Base-by-base conservation (phyloP, 2,113 vertebrate genomes). In the Panurus biarmicus region DNA sequence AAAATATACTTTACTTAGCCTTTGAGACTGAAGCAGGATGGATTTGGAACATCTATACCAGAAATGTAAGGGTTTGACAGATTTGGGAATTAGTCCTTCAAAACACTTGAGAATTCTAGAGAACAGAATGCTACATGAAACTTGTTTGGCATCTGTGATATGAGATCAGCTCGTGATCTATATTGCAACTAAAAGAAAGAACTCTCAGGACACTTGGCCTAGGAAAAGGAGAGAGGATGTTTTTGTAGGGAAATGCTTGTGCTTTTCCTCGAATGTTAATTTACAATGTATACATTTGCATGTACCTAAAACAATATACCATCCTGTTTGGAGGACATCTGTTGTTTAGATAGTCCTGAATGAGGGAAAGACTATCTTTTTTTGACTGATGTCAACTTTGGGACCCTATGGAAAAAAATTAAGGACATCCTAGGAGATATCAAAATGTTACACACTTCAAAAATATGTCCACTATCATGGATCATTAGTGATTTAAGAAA, bases 61-160 rank as follows among this genome's bases (percentile, higher is more conserved):
- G 35, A 80, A 85, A 23, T 22, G 4, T 6, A 53, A 57, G 23
- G 8, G 8, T 56, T 67, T 67, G 8, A 40, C 56, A 75, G 26
- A 21, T 48, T 75, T 33, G 25, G 23, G 33, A 47, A 54, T 11
- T 11, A 62, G 13, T n/a, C 26, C 35, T 64, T 67, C 26, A 31
- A 58, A 84, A 45, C 14, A 35, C 5, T 3, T 58, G 12, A 26
- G 29, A 81, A 11, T 29, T 73, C 58, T 73, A 33, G 14, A 70
- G 17, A 51, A 42, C 20, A 3, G 24, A 66, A 69, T 50, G 14
- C 11, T 29, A 22, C 36, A n/a, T 1, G 6, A 53, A 66, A n/a
- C 14, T 53, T 72, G 7, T 3, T 19, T 79, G 38, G 11, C 1
- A 5, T 38, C 8, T 2, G 0, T 31, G 24, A 47, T 21, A 2